phyloP scores from a whole-genome alignment of 2,797 vertebrate species.

The Cossypha heuglini region DNA sequence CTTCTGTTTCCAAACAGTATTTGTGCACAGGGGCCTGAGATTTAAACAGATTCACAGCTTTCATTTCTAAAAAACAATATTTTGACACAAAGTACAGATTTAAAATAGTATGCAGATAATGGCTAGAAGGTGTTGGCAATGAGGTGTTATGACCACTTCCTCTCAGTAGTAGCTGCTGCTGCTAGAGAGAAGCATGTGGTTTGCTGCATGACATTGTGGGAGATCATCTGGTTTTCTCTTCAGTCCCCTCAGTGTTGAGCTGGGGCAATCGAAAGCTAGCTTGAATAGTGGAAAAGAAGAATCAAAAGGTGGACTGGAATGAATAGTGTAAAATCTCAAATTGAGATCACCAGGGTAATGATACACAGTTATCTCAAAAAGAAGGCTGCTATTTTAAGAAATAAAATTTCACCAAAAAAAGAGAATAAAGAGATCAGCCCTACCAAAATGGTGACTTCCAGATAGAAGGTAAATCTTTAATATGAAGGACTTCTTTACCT shows the following conservation, averaged over 20 bases:
- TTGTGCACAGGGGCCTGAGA: background rate
- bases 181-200: background rate
- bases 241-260: constrained; percentile 30
- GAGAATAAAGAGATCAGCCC: constrained; percentile 53
- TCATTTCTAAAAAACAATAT: background rate
- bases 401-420: constrained; percentile 44
- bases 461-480: constrained; percentile 59
- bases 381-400: constrained; percentile 62
- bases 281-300: constrained; percentile 66
- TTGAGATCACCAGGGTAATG: constrained; percentile 65
- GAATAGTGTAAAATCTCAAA: constrained; percentile 64
- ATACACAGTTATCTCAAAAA: constrained; percentile 31
- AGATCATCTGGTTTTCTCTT: constrained; percentile 13
- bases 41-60: background rate
- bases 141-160: background rate
- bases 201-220: background rate
- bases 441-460: constrained; percentile 35
- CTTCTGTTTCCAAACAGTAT: background rate
- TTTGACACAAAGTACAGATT: constrained; percentile 29
- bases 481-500: constrained; percentile 34
- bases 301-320: constrained; percentile 66
- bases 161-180: background rate
- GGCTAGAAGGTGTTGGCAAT: constrained; percentile 20
- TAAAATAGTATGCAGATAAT: constrained; percentile 36
- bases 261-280: constrained; percentile 29